A percentile compares a stretch with the other conserved stretches of the same genome.
Evolutionary conservation across 2,113 vertebrate species (phyloP).

Genomic region (Anarhynchus alexandrinus): DNA sequence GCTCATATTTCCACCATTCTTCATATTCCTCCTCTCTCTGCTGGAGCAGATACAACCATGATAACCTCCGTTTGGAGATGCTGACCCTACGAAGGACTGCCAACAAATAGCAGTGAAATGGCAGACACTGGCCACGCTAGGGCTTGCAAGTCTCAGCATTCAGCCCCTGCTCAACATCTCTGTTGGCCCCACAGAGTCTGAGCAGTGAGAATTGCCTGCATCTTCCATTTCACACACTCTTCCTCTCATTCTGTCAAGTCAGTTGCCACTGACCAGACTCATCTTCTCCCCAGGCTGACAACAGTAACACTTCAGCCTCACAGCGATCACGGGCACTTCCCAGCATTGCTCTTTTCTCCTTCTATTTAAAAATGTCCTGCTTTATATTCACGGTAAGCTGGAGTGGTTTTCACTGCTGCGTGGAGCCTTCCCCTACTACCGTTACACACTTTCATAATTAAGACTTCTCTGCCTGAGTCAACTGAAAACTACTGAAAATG

Average conservation of each 20-base stretch:
- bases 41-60: not conserved
- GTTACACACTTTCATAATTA: not conserved
- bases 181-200: fast-evolving
- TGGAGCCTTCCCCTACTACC: not conserved
- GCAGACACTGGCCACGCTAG: fast-evolving
- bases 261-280: not conserved
- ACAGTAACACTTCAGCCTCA: not conserved
- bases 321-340: not conserved
- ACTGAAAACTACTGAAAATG: constrained; percentile 14
- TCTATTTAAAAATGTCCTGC: not conserved
- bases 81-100: not conserved
- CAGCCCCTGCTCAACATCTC: not conserved
- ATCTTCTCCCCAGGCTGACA: not conserved
- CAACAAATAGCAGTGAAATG: not conserved
- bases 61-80: not conserved
- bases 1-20: not conserved
- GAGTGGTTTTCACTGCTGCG: not conserved
- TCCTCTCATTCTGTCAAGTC: not conserved
- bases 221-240: not conserved
- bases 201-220: not conserved
- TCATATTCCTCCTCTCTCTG: not conserved
- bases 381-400: not conserved
- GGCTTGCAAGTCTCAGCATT: not conserved
- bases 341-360: not conserved
- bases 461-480: constrained; percentile 11